phyloP scores from a whole-genome alignment of 2,888 invertebrate species.

The Scaptodrosophila latifasciaeformis region DNA sequence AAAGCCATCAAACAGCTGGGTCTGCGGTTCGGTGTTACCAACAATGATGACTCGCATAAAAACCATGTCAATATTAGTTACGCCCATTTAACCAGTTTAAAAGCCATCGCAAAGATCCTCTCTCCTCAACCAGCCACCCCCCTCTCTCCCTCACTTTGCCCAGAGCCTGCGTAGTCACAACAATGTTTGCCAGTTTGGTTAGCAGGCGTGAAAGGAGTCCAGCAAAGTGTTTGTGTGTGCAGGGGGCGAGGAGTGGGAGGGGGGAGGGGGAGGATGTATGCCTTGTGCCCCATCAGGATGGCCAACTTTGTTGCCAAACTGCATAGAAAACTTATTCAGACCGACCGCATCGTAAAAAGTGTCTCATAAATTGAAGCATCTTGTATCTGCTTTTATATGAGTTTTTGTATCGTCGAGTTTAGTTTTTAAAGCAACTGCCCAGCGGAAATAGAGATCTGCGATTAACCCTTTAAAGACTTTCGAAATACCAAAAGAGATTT shows the following conservation, averaged over 20 bases:
- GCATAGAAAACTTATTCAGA: neutral
- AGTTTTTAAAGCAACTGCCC: too few relatives aligned
- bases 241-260: neutral
- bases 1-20: too few relatives aligned
- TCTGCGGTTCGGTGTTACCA: too few relatives aligned
- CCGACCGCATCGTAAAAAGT: conserved; percentile 16
- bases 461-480: too few relatives aligned
- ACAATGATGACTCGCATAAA: conserved; percentile 24
- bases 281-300: conserved; percentile 42
- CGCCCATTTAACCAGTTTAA: conserved; percentile 55
- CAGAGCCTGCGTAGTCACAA: conserved; percentile 6
- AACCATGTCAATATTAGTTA: conserved; percentile 57
- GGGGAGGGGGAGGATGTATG: too few relatives aligned
- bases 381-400: too few relatives aligned
- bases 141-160: too few relatives aligned
- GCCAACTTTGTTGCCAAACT: conserved; percentile 24
- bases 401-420: too few relatives aligned
- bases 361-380: conserved; percentile 22
- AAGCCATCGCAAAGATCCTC: conserved; percentile 27
- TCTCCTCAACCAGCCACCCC: too few relatives aligned
- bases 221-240: neutral
- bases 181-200: neutral
- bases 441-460: too few relatives aligned
- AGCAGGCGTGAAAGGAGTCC: neutral
- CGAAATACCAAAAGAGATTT: too few relatives aligned